Base-by-base conservation (phyloP, 2,113 vertebrate species). In the Corydoras sp. region DNA sequence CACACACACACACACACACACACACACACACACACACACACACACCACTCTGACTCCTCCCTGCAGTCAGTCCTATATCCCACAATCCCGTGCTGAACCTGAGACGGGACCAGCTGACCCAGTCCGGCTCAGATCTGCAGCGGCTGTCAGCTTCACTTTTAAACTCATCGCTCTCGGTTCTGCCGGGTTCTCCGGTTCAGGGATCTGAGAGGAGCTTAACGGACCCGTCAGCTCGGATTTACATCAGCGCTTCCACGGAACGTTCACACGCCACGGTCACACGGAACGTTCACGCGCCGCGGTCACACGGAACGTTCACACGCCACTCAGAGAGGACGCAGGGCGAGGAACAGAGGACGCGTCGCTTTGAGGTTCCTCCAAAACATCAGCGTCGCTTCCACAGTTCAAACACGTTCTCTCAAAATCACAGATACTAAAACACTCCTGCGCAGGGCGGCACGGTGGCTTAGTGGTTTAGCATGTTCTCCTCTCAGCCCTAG, bases 201-300 rank as follows among this genome's bases (percentile, higher is more conserved):
- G 59, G 55, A 71, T 58, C 65, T 75, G 75, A 76, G 71, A 73
- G 74, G 62, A 70, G 63, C 70, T 75, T 81, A 86, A 83, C 80
- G 75, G 80, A 65, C 82, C 77, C 85, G 85, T 85, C 83, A 84
- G 30, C 73, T 77, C 81, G 60, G 85, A 82, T 85, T 76, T 84
- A 71, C 79, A 78, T 83, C 80, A 76, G 74, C 15, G 58, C 62
- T 43, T 69, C 65, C 72, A 80, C 79, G 14, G 2, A 66, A 73
- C 10, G 62, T 72, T 65, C 43, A 59, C 62, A 31, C 43, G 10
- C 43, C 48, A 58, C 9, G 32, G 53, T 51, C n/a, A 50, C 29
- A 15, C 50, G 35, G 14, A 64, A 63, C 30, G 60, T 54, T 65
- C 43, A 59, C 62, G n/a, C 43, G 10, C 43, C 48, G 50, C 9